phyloP scores from a whole-genome alignment of 2,888 invertebrate species.

The Ectobius pallidus region DNA sequence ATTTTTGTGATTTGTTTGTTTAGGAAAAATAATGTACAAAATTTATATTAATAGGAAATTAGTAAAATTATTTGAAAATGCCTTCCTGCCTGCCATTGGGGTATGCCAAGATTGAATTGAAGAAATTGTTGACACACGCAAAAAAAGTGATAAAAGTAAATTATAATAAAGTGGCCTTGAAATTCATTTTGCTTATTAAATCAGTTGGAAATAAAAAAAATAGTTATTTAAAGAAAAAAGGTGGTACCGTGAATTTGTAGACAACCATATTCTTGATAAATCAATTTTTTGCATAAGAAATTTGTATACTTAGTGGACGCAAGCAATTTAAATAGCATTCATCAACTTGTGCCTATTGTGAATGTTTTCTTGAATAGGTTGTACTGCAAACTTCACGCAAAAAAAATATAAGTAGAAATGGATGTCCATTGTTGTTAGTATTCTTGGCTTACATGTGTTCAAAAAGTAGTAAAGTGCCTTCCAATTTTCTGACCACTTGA shows the following conservation, averaged over 20 bases:
- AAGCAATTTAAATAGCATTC: conserved; percentile 45
- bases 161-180: conserved; percentile 49
- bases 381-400: conserved; percentile 44
- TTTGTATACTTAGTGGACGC: conserved; percentile 45
- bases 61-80: conserved; percentile 58
- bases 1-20: conserved; percentile 60
- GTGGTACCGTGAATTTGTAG: conserved; percentile 45
- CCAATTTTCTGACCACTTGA: conserved; percentile 59
- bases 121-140: conserved; percentile 50
- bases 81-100: conserved; percentile 71
- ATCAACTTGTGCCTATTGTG: conserved; percentile 45
- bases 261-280: conserved; percentile 47
- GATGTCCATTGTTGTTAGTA: conserved; percentile 45
- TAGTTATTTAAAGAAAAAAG: conserved; percentile 52
- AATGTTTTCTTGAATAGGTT: conserved; percentile 45
- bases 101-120: conserved; percentile 63
- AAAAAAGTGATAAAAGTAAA: conserved; percentile 53
- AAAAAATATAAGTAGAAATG: conserved; percentile 41
- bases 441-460: conserved; percentile 65
- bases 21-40: conserved; percentile 61
- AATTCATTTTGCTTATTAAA: conserved; percentile 47
- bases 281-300: conserved; percentile 44
- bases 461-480: conserved; percentile 77
- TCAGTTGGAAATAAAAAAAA: conserved; percentile 52
- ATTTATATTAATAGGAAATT: conserved; percentile 54